Conservation (phyloP, 2,113 vertebrate species). For the Caracal caracal region DNA sequence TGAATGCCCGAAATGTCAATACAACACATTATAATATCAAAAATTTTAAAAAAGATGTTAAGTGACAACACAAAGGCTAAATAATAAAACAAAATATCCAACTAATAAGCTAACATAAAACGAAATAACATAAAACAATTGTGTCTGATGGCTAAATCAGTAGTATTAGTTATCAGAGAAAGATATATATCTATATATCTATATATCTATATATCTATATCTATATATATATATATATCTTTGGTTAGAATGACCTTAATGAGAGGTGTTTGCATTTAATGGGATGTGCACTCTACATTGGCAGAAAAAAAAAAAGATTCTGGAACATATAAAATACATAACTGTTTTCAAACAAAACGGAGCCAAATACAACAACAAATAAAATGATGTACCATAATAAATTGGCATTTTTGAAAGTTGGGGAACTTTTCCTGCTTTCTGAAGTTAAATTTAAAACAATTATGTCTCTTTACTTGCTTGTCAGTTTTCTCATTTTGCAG, state of each 20-base stretch:
- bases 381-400: not conserved
- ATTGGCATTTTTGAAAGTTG: not conserved
- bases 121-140: not conserved
- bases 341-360: not conserved
- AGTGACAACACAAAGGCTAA: not conserved
- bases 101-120: not conserved
- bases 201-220: too few relatives aligned
- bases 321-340: not conserved
- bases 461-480: not conserved
- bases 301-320: not conserved
- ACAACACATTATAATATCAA: not conserved
- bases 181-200: not conserved
- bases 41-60: not conserved
- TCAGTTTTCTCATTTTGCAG: not conserved
- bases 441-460: constrained; percentile 23
- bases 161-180: not conserved
- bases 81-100: not conserved
- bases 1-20: not conserved
- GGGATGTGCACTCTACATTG: fast-evolving
- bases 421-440: not conserved
- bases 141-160: not conserved
- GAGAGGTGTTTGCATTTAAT: not conserved
- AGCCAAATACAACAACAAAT: not conserved
- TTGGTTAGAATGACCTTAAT: not conserved
- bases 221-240: too few relatives aligned